Percentiles rank a stretch among this genome's conserved stretches.
phyloP scores from a whole-genome alignment of 2,797 vertebrate genomes.

The Miopithecus talapoin region DNA sequence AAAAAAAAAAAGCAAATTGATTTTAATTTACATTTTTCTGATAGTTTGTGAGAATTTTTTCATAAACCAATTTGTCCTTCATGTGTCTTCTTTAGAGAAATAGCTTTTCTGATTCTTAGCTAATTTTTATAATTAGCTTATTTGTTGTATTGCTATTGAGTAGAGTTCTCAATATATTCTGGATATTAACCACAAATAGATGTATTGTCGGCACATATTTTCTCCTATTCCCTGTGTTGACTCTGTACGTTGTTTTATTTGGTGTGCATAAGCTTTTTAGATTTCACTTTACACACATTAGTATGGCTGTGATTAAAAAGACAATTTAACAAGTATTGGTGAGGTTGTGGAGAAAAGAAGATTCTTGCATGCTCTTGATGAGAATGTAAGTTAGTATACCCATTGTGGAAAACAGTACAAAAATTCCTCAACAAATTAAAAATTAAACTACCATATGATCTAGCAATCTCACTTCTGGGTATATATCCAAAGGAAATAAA shows the following conservation, averaged over 20 bases:
- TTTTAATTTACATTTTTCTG: not conserved
- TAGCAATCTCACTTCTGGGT: not conserved
- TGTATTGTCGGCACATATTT: not conserved
- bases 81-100: not conserved
- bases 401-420: not conserved
- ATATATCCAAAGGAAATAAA: not conserved
- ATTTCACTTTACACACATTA: not conserved
- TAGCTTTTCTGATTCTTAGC: not conserved
- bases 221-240: not conserved
- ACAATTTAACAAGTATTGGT: not conserved
- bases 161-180: not conserved
- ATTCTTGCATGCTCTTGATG: not conserved
- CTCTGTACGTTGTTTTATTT: not conserved
- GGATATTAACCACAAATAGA: not conserved
- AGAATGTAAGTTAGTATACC: not conserved
- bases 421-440: not conserved
- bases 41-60: not conserved
- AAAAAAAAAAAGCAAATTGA: not conserved
- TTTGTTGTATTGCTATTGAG: not conserved
- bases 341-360: not conserved
- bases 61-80: not conserved
- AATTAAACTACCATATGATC: not conserved
- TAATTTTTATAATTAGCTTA: not conserved
- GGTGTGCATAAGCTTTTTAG: not conserved
- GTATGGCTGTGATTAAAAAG: not conserved